These are phyloP conservation scores for Bergia puertoricense DNA, from an alignment of 92 coral and sea anemone genomes.

Conservation along the genomic window DNA sequence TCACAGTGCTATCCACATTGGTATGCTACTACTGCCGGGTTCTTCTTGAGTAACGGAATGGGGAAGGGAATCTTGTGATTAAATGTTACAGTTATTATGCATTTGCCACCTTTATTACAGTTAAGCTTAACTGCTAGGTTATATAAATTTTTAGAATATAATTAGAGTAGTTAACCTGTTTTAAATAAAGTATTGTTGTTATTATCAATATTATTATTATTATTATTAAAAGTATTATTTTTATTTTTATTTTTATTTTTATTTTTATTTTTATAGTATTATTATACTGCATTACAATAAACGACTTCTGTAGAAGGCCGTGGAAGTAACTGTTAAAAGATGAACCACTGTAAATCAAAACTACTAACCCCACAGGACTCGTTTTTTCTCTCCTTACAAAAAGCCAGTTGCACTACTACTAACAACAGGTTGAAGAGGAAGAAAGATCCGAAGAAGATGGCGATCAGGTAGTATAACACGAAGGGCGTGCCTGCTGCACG, in stretches of 20 bases:
- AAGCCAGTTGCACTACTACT: background rate
- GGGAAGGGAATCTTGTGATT: too few relatives aligned
- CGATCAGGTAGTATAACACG: background rate
- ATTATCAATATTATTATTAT: background rate
- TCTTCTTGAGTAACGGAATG: too few relatives aligned
- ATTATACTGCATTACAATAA: background rate
- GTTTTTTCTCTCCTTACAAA: background rate
- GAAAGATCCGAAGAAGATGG: constrained; percentile 10
- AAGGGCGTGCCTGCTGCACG: constrained; percentile 3
- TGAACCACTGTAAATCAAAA: too few relatives aligned
- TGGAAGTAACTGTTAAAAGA: too few relatives aligned
- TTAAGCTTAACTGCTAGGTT: too few relatives aligned
- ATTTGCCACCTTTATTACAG: too few relatives aligned
- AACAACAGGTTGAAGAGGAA: background rate
- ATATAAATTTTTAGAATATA: too few relatives aligned
- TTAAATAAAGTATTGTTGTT: background rate
- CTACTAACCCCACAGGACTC: background rate
- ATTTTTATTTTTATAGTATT: background rate
- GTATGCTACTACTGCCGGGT: too few relatives aligned
- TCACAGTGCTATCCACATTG: too few relatives aligned
- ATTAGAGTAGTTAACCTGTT: background rate
- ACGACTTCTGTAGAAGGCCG: too few relatives aligned
- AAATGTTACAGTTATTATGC: too few relatives aligned
- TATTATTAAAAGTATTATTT: background rate
- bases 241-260: background rate